Base-by-base conservation (phyloP, 2,797 vertebrate genomes). In the Enteromius paludinosus region DNA sequence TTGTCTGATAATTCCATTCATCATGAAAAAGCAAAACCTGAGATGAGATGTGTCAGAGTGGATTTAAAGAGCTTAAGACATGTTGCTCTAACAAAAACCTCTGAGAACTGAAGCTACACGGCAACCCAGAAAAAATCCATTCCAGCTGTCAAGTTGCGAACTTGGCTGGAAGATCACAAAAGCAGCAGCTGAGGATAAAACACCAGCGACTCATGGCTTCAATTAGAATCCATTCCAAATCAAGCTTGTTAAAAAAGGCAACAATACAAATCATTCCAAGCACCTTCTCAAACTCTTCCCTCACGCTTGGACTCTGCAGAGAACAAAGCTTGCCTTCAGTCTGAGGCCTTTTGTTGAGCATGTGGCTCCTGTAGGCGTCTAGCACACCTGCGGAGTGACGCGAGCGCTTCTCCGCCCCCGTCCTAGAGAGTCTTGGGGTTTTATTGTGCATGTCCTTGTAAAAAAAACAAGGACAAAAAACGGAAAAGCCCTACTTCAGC, bases 131-230 rank as follows among this genome's bases (percentile, higher is more conserved):
- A 74, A 80, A 93, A 92, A 95, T 93, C 77, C 85, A 84, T 92
- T 93, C 91, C 94, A 94, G 92, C 93, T 93, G 93, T 87, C 89
- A 91, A 89, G 90, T 87, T 79, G 88, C 92, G 92, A 92, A 94
- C 90, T 82, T 66, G 87, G 90, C 87, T 92, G 91, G 91, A 93
- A 93, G 89, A 70, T 90, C 90, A 91, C 91, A 90, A 90, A 93
- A 86, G 91, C 90, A 89, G 85, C 91, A 88, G 83, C 81, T 59
- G 10, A 12, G 87, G 79, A 87, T 88, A 84, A 89, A 91, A 87
- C 93, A 91, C 83, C 73, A 79, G 59, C 65, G 30, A 61, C 83
- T 83, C 82, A 88, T 94, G 94, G 92, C 89, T 94, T 93, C 90
- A 90, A 91, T 94, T 93, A 93, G 90, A 87, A 90, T 93, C 92